phyloP scores from a whole-genome alignment of 2,113 vertebrate species.

The Peromyscus polionotus region DNA sequence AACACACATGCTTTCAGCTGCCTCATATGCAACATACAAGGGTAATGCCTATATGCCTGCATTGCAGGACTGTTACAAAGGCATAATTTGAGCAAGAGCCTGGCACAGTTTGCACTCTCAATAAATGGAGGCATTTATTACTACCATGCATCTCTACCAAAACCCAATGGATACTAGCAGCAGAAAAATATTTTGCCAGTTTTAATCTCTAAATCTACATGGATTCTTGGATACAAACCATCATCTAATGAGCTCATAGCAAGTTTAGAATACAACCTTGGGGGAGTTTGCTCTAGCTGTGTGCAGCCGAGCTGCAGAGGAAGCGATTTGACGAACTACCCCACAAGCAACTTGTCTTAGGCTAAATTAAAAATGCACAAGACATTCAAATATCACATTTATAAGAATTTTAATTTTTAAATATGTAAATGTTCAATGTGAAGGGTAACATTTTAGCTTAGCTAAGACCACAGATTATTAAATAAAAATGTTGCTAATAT shows the following conservation, averaged over 20 bases:
- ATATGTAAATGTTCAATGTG: conserved; percentile 54
- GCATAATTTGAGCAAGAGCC: neutral
- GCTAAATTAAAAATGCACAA: conserved; percentile 59
- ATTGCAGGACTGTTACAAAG: conserved; percentile 29
- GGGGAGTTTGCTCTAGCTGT: neutral
- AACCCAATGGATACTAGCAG: conserved; percentile 20
- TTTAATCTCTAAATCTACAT: conserved; percentile 42
- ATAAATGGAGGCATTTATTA: conserved; percentile 41
- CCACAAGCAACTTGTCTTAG: conserved; percentile 6
- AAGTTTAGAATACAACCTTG: conserved; percentile 48
- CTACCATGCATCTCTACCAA: conserved; percentile 27
- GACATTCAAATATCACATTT: conserved; percentile 27
- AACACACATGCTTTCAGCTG: conserved; percentile 1
- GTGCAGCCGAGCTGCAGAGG: neutral
- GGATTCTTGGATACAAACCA: conserved; percentile 18
- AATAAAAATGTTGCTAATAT: conserved; percentile 42
- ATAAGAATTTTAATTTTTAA: conserved; percentile 56
- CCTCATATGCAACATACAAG: neutral
- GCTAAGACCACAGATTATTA: neutral
- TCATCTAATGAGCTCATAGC: conserved; percentile 34
- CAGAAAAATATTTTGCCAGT: conserved; percentile 31
- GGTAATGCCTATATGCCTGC: neutral
- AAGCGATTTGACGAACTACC: neutral
- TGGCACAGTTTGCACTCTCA: neutral
- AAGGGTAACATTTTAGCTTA: conserved; percentile 5